Base-by-base conservation (phyloP, 1,140 invertebrate species). In the Pseudomyrmex sp. region DNA sequence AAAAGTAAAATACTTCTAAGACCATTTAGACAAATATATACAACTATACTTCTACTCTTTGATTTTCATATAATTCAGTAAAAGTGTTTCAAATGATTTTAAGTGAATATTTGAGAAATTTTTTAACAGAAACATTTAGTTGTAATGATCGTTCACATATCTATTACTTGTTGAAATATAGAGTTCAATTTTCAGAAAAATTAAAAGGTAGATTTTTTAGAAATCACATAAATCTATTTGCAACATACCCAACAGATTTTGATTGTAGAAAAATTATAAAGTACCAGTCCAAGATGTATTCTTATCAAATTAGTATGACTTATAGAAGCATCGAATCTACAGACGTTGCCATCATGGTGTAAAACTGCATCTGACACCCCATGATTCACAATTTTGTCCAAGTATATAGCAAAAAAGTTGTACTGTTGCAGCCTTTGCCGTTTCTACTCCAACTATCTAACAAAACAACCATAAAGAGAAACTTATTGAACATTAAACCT, bases 391-490 rank as follows among this genome's bases (percentile, higher is more conserved):
- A 91, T 98, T 96, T 66, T 92, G 94, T 2, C 97, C 97, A 44
- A 98, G 93, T 9, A 98, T 93, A 48, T 97, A 97, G 74, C 95
- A 96, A 92, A 97, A 98, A 23, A 46, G 95, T 92, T 12, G 94
- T 85, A 97, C 91, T 88, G 96, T 93, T 13, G 96, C 95, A 90
- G 26, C 26, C 26, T 96, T 96, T n/a, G 26, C 18, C 18, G 18
- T 97, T 13, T 97, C 97, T 23, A 98, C 95, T 50, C 97, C 97
- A 68, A 98, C 95, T 97, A 98, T 98, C 97, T 98, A 92, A 90
- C 18, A 72, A 56, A 63, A 69, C 52, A 48, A 61, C 10, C 2
- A 9, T 54, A 26, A 20, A 58, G 79, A 69, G 18, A 13, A 65
- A 20, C 13, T 50, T 82, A 23, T 26, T 44, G 20, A 54, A 77